Evolutionary conservation across 2,797 vertebrate species (phyloP), one percentile per base, ranked within the genome.

Genomic region (Enteromius anoplus): DNA sequence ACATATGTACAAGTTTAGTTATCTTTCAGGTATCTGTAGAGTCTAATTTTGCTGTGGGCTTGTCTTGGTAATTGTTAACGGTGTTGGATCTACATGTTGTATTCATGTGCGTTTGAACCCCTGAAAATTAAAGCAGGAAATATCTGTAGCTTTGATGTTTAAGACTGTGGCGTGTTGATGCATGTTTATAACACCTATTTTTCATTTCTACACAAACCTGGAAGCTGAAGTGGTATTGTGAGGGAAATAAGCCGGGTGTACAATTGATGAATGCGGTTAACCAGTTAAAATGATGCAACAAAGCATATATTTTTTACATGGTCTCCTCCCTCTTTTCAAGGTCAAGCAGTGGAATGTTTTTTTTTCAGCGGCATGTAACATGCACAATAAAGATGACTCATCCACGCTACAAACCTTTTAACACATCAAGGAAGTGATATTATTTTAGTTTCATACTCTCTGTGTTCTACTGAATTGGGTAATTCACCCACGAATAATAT

Each of bases 41-140:
- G 23, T 70, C 51, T 37, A 34, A 78, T 58, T 58, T 65, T 78
- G 42, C n/a, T 15, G 8, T 42, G 23, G 29, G n/a, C 7, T 51
- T 5, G 7, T 84, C n/a, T 70, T 26, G 17, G 6, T 51, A 14
- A 34, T 72, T 64, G 58, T 77, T 6, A 34, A 47, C 71, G 34
- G 62, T 62, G 65, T 78, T 49, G n/a, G 32, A 49, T 80, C 68
- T 83, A 51, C 34, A 75, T 76, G 71, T 34, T 23, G 37, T 78
- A 51, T 75, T 73, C 37, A 55, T 71, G 47, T 84, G 53, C 29
- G 15, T 81, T 58, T 80, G 58, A 66, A 60, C 8, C 5, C 6
- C 37, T 76, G 62, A n/a, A 68, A 81, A 86, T 86, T 75, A 86
- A 85, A 88, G 75, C 29, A 66, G 14, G 68, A 78, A 34, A 53